Evolutionary conservation across 2,797 vertebrate species (phyloP).

Genomic region (Tympanoctomys barrerae): DNA sequence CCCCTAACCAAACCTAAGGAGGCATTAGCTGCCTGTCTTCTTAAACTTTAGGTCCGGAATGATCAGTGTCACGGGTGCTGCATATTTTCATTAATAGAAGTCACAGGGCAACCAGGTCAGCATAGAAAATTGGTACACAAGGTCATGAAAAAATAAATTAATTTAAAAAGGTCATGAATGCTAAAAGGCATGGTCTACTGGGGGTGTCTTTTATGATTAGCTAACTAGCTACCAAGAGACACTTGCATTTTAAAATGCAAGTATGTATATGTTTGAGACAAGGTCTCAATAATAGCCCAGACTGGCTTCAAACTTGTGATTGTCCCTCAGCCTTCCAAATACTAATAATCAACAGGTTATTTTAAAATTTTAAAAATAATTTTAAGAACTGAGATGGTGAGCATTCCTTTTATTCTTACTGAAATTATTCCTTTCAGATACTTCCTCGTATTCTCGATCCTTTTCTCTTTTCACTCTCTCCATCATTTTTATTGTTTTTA

Average conservation of each 20-base stretch:
- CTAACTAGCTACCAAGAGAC: not conserved
- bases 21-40: not conserved
- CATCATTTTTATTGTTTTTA: not conserved
- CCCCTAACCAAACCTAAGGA: not conserved
- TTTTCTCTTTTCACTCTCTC: not conserved
- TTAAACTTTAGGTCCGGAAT: not conserved
- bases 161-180: not conserved
- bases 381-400: not conserved
- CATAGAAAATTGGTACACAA: not conserved
- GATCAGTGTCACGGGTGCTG: not conserved
- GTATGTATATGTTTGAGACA: not conserved
- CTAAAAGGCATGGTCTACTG: not conserved
- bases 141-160: not conserved
- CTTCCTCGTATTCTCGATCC: not conserved
- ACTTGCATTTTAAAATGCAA: slow-evolving; percentile 1
- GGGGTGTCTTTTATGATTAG: not conserved
- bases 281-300: not conserved
- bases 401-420: not conserved
- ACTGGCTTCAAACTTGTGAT: not conserved
- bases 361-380: not conserved
- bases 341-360: not conserved
- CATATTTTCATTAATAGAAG: not conserved
- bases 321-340: not conserved
- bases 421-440: not conserved
- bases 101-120: not conserved